Conservation (phyloP, 2,797 vertebrate genomes). For the Poecilia picta region DNA sequence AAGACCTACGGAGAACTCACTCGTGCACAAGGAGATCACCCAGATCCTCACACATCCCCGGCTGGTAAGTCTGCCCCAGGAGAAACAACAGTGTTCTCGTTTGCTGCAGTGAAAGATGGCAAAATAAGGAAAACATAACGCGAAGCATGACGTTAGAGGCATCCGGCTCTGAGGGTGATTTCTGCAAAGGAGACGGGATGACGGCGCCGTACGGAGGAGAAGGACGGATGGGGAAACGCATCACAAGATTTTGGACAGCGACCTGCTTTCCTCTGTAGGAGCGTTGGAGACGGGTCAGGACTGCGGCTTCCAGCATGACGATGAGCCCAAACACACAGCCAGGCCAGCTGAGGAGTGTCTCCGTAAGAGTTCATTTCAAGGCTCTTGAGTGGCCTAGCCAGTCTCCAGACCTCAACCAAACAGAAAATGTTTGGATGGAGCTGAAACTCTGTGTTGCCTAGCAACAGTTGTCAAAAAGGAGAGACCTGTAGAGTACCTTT, state of each 20-base stretch:
- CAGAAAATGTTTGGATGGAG: not conserved
- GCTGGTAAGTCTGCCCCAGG: no score
- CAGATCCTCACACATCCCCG: not conserved
- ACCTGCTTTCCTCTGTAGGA: no score
- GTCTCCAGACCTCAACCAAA: no score
- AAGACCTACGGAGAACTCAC: not conserved
- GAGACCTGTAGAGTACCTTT: no score
- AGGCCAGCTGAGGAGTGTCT: no score
- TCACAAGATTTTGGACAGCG: not conserved
- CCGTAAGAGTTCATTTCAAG: no score
- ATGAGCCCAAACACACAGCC: no score
- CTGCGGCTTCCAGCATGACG: no score
- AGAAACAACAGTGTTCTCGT: not conserved
- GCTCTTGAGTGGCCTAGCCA: no score
- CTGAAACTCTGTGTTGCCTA: no score
- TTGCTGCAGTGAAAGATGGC: not conserved
- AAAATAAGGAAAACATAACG: not conserved
- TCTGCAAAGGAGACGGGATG: slow-evolving; percentile 3
- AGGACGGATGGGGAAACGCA: not conserved
- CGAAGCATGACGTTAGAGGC: not conserved
- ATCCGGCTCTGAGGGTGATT: not conserved
- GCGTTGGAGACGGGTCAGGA: no score
- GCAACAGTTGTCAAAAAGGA: no score
- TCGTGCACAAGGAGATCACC: not conserved
- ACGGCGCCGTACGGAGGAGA: not conserved